Conservation (phyloP, 2,113 vertebrate species). For the Marmota monax region DNA sequence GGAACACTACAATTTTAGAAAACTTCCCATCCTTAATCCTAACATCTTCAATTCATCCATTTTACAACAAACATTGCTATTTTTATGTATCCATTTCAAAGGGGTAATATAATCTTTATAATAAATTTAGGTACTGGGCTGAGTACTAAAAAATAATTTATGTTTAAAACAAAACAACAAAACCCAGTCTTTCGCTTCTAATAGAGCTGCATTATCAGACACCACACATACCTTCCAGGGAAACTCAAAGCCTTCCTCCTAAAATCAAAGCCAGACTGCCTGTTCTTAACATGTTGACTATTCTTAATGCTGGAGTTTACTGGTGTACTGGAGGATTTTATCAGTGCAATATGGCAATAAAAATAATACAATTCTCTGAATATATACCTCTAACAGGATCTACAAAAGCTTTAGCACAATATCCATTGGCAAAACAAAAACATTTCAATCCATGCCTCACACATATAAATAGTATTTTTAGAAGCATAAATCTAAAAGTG, state of each 20-base stretch:
- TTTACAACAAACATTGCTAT: not conserved
- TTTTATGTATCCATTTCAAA: slow-evolving; percentile 18
- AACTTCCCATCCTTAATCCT: not conserved
- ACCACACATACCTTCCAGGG: not conserved
- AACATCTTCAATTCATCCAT: not conserved
- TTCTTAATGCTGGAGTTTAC: not conserved
- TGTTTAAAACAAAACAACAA: not conserved
- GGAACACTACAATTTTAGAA: not conserved
- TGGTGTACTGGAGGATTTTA: not conserved
- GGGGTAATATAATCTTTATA: not conserved
- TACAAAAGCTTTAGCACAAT: not conserved
- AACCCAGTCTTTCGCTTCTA: not conserved
- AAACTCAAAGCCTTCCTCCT: not conserved
- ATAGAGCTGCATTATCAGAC: not conserved
- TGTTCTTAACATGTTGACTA: not conserved
- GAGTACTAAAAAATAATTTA: not conserved
- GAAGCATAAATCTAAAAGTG: not conserved
- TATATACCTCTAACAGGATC: not conserved
- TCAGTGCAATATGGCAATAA: not conserved
- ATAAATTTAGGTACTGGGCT: not conserved
- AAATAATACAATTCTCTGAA: not conserved
- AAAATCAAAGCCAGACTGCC: not conserved
- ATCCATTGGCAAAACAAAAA: not conserved
- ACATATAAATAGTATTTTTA: not conserved
- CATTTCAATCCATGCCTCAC: not conserved